Conservation (phyloP, 2,797 vertebrate species). For the Coreius guichenoti region DNA sequence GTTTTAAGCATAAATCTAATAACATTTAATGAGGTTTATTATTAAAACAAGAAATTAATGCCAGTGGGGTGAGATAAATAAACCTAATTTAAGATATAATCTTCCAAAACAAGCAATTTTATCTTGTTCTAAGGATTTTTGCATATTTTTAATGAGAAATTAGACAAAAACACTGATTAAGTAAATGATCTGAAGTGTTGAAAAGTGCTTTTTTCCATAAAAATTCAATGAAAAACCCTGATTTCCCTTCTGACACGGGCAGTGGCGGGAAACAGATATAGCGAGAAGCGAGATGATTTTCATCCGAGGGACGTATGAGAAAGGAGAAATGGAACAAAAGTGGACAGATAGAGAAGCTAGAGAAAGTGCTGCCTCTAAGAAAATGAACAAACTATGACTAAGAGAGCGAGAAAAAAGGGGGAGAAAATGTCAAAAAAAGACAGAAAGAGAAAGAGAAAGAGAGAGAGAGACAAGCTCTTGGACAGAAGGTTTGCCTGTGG, state of each 20-base stretch:
- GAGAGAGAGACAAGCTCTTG: conserved; percentile 58
- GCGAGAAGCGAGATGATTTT: not conserved
- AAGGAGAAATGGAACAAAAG: conserved; percentile 14
- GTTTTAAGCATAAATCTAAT: not conserved
- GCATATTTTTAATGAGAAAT: not conserved
- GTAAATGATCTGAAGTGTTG: not conserved
- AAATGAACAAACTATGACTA: conserved; percentile 32
- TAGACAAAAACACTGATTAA: not conserved
- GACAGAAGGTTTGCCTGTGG: conserved; percentile 70
- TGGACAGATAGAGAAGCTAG: conserved; percentile 1
- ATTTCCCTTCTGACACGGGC: not conserved
- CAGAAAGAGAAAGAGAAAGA: not conserved
- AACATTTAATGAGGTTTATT: not conserved
- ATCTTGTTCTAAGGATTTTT: not conserved
- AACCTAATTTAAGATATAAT: not conserved
- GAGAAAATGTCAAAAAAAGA: conserved; percentile 20
- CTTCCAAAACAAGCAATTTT: not conserved
- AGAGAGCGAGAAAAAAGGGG: not conserved
- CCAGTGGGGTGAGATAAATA: conserved; percentile 6
- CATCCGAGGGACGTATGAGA: not conserved
- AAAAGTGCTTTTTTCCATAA: not conserved
- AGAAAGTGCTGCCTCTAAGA: conserved; percentile 11
- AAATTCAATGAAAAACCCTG: not conserved
- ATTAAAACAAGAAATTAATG: not conserved
- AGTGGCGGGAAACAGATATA: conserved; percentile 13